Conservation (phyloP, 2,797 vertebrate genomes). For the Gobionotothen gibberifrons region DNA sequence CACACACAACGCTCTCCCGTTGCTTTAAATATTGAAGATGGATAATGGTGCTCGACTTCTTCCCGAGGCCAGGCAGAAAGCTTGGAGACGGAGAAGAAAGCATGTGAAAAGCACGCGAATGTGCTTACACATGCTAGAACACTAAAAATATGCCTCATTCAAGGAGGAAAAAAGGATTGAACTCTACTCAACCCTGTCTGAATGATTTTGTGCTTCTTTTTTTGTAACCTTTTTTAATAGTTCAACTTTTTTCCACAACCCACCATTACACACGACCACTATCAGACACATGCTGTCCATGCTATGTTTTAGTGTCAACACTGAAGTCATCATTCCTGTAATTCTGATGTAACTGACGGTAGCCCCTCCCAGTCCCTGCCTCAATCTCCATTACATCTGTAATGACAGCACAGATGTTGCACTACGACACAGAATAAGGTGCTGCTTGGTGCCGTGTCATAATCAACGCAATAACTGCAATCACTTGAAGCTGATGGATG, state of each 20-base stretch:
- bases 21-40: constrained; percentile 82
- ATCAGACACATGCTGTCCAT: constrained; percentile 8
- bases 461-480: constrained; percentile 13
- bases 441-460: constrained; percentile 12
- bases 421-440: constrained; percentile 14
- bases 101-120: constrained; percentile 13
- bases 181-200: constrained; percentile 16
- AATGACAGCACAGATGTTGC: constrained; percentile 51
- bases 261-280: not conserved
- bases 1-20: not conserved
- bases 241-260: not conserved
- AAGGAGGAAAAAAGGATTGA: constrained; percentile 2
- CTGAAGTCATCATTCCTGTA: constrained; percentile 4
- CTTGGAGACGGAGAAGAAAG: constrained; percentile 26
- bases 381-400: constrained; percentile 38
- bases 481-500: constrained; percentile 12
- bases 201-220: not conserved
- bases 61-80: constrained; percentile 44
- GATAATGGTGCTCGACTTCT: constrained; percentile 74
- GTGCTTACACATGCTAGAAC: constrained; percentile 1
- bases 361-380: not conserved
- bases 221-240: not conserved
- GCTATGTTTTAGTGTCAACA: not conserved
- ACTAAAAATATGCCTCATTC: not conserved
- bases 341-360: not conserved